These are phyloP conservation scores for Platichthys stellatus DNA, from an alignment of 2,113 vertebrate genomes.

Conservation along the genomic window DNA sequence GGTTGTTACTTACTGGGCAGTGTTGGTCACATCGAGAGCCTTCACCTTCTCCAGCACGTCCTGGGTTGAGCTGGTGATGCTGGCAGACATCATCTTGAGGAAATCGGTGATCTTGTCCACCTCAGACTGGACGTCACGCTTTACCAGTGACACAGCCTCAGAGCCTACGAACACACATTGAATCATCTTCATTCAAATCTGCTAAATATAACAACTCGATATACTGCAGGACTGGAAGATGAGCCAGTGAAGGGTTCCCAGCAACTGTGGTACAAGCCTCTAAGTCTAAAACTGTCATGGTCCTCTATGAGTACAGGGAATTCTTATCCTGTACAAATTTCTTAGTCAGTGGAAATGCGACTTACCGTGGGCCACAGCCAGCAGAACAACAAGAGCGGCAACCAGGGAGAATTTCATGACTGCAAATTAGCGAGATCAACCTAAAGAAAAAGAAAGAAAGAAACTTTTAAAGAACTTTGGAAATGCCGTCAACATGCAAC, in stretches of 20 bases:
- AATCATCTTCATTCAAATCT: not conserved
- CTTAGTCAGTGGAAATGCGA: not conserved
- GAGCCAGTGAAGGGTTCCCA: not conserved
- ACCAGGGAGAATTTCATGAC: slow-evolving; percentile 73
- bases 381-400: slow-evolving; percentile 51
- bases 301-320: too few relatives aligned
- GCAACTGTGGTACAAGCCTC: too few relatives aligned
- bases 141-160: slow-evolving; percentile 68
- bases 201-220: not conserved
- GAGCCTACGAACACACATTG: slow-evolving; percentile 51
- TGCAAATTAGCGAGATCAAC: slow-evolving; percentile 38
- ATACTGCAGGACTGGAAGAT: not conserved
- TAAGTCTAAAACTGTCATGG: not conserved
- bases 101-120: slow-evolving; percentile 59
- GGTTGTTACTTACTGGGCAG: slow-evolving; percentile 69
- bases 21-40: slow-evolving; percentile 62
- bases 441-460: slow-evolving; percentile 25
- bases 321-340: too few relatives aligned
- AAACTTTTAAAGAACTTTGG: not conserved
- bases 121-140: slow-evolving; percentile 62
- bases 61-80: slow-evolving; percentile 33
- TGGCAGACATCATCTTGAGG: slow-evolving; percentile 60
- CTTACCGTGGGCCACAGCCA: slow-evolving; percentile 68
- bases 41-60: slow-evolving; percentile 72
- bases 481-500: not conserved